Evolutionary conservation across 1,140 invertebrate genomes (phyloP).

Genomic region (Drosophila kanapiae): DNA sequence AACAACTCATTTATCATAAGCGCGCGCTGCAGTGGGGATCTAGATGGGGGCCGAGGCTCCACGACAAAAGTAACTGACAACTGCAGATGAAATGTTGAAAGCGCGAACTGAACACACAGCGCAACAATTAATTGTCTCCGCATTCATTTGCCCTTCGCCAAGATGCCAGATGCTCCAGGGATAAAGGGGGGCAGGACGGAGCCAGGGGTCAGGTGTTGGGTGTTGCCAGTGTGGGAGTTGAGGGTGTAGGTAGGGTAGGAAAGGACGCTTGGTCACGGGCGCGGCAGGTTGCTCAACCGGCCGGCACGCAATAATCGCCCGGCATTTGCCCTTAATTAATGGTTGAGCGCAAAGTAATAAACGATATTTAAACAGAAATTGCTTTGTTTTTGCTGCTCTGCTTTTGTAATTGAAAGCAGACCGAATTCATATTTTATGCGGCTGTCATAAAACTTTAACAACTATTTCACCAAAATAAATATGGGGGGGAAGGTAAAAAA

Average conservation of each 20-base stretch:
- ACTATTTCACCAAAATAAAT: slow-evolving; percentile 40
- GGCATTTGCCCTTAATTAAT: slow-evolving; percentile 79
- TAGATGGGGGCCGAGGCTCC: slow-evolving; percentile 18
- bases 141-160: slow-evolving; percentile 54
- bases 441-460: slow-evolving; percentile 60
- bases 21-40: slow-evolving; percentile 30
- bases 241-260: too few species aligned
- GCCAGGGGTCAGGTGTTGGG: slow-evolving; percentile 25
- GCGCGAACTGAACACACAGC: slow-evolving; percentile 77
- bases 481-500: slow-evolving; percentile 1
- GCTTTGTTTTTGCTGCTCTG: slow-evolving; percentile 63
- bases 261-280: slow-evolving; percentile 24
- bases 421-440: slow-evolving; percentile 50
- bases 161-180: slow-evolving; percentile 42
- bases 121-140: slow-evolving; percentile 81
- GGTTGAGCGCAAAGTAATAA: slow-evolving; percentile 70
- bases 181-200: neutral
- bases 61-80: slow-evolving; percentile 76
- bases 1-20: slow-evolving; percentile 82
- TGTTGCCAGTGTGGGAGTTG: too few species aligned
- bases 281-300: slow-evolving; percentile 47
- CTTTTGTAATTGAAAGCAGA: slow-evolving; percentile 73
- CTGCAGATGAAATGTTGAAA: slow-evolving; percentile 83
- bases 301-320: slow-evolving; percentile 76
- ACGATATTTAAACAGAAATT: slow-evolving; percentile 68